Evolutionary conservation across 2,113 vertebrate genomes (phyloP).

Genomic region (Crotophaga sulcirostris): DNA sequence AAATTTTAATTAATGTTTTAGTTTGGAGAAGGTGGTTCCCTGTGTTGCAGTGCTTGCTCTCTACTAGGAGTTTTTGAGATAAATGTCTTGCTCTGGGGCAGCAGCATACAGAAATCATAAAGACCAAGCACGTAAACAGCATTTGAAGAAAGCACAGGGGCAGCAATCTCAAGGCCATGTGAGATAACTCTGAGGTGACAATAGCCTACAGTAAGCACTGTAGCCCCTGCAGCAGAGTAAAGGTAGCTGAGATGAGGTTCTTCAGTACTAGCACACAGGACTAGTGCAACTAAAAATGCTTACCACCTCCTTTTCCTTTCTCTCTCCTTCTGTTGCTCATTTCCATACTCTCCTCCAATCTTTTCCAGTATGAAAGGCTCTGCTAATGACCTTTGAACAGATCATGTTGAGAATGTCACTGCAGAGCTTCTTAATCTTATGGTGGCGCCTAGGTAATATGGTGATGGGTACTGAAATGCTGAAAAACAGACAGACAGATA

Average conservation of each 20-base stretch:
- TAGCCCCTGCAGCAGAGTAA: neutral
- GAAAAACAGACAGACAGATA: slow-evolving; percentile 68
- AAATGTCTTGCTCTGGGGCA: neutral
- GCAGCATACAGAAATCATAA: neutral
- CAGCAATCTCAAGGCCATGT: accelerated
- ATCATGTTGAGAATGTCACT: slow-evolving; percentile 16
- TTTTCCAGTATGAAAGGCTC: neutral
- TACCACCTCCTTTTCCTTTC: neutral
- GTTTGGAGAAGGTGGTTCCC: neutral
- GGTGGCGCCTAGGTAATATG: slow-evolving; percentile 58
- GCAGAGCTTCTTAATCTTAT: slow-evolving; percentile 45
- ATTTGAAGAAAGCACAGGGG: neutral
- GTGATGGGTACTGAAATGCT: slow-evolving; percentile 59
- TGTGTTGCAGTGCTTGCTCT: neutral
- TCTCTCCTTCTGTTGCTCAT: neutral
- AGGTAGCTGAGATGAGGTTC: neutral
- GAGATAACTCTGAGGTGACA: neutral
- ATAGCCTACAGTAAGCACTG: accelerated
- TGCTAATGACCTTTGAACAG: slow-evolving; percentile 31
- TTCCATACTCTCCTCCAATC: accelerated
- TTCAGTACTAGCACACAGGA: neutral
- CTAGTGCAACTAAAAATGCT: neutral
- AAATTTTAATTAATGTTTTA: neutral
- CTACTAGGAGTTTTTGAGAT: neutral
- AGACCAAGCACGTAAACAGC: neutral